Evolutionary conservation across 2,888 invertebrate genomes (phyloP).

Genomic region (Agonum fuliginosum): DNA sequence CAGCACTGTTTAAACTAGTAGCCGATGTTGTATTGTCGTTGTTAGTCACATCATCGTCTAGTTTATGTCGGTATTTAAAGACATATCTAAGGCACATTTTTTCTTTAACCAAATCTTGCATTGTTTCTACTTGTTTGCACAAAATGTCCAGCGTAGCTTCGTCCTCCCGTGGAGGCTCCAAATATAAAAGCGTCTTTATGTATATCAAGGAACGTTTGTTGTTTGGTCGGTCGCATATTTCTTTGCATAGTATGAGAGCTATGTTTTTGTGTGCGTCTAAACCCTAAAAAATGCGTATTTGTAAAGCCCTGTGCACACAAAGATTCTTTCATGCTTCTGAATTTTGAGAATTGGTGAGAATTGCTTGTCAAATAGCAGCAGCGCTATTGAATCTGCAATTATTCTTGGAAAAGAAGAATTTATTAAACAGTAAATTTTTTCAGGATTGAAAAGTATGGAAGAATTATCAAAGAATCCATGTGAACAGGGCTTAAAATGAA

Average conservation of each 20-base stretch:
- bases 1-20: neutral
- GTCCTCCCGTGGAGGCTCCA: slow-evolving; percentile 52
- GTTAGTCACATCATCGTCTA: slow-evolving; percentile 1
- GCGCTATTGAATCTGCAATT: no score
- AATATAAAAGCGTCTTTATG: slow-evolving; percentile 59
- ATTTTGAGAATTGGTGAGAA: no score
- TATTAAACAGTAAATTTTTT: no score
- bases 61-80: slow-evolving; percentile 29
- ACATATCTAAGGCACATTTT: slow-evolving; percentile 12
- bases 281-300: slow-evolving; percentile 58
- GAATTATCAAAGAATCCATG: no score
- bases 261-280: slow-evolving; percentile 61
- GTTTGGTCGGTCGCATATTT: slow-evolving; percentile 58
- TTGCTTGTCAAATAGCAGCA: no score
- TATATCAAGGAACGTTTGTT: slow-evolving; percentile 59
- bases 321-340: no score
- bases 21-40: neutral
- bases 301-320: no score
- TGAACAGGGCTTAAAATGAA: no score
- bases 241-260: slow-evolving; percentile 59
- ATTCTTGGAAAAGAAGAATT: no score
- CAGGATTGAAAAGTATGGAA: no score
- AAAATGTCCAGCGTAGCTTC: slow-evolving; percentile 13
- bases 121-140: slow-evolving; percentile 31
- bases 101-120: slow-evolving; percentile 38